Percentiles rank a stretch among this genome's conserved stretches.
Evolutionary conservation across 2,888 invertebrate genomes (phyloP).

Genomic region (Crossocerus cetratus): DNA sequence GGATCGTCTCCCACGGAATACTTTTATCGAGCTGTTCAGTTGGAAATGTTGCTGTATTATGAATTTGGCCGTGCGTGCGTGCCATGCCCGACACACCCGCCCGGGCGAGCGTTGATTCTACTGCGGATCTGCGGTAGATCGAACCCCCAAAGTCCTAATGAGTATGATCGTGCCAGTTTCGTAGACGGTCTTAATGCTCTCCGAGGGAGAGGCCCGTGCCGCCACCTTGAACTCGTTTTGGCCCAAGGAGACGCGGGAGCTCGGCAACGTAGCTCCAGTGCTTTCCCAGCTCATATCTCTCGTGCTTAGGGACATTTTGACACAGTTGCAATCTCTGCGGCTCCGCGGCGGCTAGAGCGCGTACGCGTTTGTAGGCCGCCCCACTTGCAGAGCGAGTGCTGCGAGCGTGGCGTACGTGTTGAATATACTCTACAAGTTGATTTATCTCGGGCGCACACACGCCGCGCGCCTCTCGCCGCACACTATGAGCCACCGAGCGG

Average conservation of each 20-base stretch:
- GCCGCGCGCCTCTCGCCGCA: neutral
- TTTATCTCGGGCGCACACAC: constrained; percentile 3
- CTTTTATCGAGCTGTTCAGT: constrained; percentile 16
- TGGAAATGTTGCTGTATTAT: constrained; percentile 32
- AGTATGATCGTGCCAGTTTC: neutral
- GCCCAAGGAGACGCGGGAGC: too few species aligned
- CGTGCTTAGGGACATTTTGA: too few species aligned
- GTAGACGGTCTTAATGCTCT: too few species aligned
- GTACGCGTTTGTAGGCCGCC: neutral
- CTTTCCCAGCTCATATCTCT: too few species aligned
- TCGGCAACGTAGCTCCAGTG: too few species aligned
- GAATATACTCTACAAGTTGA: constrained; percentile 45
- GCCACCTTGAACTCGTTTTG: too few species aligned
- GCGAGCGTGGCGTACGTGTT: constrained; percentile 29
- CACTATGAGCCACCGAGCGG: neutral
- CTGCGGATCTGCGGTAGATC: constrained; percentile 46
- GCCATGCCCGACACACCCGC: constrained; percentile 53
- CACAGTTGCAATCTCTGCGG: too few species aligned
- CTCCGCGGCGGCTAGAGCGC: too few species aligned
- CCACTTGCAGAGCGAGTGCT: too few species aligned
- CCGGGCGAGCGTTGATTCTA: constrained; percentile 46
- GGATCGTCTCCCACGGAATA: neutral
- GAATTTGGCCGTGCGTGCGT: constrained; percentile 54
- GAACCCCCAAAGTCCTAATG: constrained; percentile 23
- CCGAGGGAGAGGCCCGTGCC: too few species aligned